Percentiles rank a stretch among this genome's conserved stretches.
Conservation (phyloP, 1,140 invertebrate species). For the Telenomus remus region DNA sequence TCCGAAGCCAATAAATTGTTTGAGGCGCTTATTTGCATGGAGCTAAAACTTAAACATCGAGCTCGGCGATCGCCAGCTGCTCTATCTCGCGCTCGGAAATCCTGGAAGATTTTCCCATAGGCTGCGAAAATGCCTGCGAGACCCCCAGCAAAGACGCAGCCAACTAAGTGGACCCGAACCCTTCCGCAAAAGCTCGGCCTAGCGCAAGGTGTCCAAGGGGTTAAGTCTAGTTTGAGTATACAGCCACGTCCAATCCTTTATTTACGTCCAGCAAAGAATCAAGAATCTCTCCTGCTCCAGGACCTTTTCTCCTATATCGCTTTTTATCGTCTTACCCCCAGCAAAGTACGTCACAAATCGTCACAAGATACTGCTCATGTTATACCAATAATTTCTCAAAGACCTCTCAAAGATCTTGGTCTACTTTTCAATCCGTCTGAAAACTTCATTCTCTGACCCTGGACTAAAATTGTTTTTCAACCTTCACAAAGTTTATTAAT, state of each 20-base stretch:
- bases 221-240: slow-evolving; percentile 41
- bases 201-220: slow-evolving; percentile 62
- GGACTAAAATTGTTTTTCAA: too few species aligned
- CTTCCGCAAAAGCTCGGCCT: slow-evolving; percentile 47
- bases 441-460: too few species aligned
- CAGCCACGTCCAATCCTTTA: slow-evolving; percentile 21
- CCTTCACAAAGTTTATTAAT: too few species aligned
- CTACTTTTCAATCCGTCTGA: too few species aligned
- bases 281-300: slow-evolving; percentile 5
- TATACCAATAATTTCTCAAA: too few species aligned
- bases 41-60: slow-evolving; percentile 62
- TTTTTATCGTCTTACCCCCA: not conserved
- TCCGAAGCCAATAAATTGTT: slow-evolving; percentile 60
- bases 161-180: slow-evolving; percentile 22
- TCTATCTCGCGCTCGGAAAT: slow-evolving; percentile 45
- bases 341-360: too few species aligned
- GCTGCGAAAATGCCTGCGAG: slow-evolving; percentile 50
- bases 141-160: slow-evolving; percentile 64
- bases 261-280: slow-evolving; percentile 8
- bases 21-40: slow-evolving; percentile 62
- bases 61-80: slow-evolving; percentile 47
- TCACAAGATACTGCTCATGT: too few species aligned
- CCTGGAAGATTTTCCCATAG: slow-evolving; percentile 62
- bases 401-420: too few species aligned
- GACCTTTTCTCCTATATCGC: not conserved